phyloP scores from a whole-genome alignment of 2,888 invertebrate species.

The Nesidiocoris tenuis region DNA sequence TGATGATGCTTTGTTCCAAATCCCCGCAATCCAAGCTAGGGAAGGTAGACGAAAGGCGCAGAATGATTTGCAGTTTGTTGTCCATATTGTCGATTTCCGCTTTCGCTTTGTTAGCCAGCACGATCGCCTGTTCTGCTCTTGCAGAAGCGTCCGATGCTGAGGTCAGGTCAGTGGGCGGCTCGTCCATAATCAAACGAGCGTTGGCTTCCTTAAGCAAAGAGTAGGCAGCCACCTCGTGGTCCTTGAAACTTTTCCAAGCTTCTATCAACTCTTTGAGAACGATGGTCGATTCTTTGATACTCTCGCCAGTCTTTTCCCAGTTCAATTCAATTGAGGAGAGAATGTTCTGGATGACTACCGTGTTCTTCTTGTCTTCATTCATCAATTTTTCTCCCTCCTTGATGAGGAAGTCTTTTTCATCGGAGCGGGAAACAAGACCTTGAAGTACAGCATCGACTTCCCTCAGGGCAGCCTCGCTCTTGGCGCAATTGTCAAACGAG shows the following conservation, averaged over 20 bases:
- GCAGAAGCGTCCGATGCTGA: conserved; percentile 65
- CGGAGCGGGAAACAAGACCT: conserved; percentile 55
- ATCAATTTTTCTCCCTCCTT: conserved; percentile 76
- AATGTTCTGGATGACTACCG: conserved; percentile 76
- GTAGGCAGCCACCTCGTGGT: conserved; percentile 68
- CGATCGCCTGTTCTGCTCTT: conserved; percentile 71
- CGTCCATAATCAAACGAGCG: conserved; percentile 57
- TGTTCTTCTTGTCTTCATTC: conserved; percentile 78
- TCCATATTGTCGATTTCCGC: conserved; percentile 59
- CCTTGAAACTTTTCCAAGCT: conserved; percentile 73
- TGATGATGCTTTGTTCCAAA: conserved; percentile 53
- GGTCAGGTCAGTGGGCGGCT: conserved; percentile 68
- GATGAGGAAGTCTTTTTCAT: conserved; percentile 60
- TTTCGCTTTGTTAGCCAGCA: conserved; percentile 57
- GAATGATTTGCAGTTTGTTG: conserved; percentile 69
- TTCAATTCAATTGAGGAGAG: conserved; percentile 74
- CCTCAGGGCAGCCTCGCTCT: conserved; percentile 57
- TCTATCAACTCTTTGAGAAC: conserved; percentile 69
- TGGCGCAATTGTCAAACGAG: conserved; percentile 47
- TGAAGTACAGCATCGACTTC: conserved; percentile 59
- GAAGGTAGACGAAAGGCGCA: conserved; percentile 68
- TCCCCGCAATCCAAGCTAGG: conserved; percentile 64
- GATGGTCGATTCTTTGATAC: conserved; percentile 56
- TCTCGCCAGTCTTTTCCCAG: conserved; percentile 76
- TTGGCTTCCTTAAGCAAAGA: conserved; percentile 70